phyloP scores from a whole-genome alignment of 2,888 invertebrate species.

The Eupithecia dodoneata region DNA sequence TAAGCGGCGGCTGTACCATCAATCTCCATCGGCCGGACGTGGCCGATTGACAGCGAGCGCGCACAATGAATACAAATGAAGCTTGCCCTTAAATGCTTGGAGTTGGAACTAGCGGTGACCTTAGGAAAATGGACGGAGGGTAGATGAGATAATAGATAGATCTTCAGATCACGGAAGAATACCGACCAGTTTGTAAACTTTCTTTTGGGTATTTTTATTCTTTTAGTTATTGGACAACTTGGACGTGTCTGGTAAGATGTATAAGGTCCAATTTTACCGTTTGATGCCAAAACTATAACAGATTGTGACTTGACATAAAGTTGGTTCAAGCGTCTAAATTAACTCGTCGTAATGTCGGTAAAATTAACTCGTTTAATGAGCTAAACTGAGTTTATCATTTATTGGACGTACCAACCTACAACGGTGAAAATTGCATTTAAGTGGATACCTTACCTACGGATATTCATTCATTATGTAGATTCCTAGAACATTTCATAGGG shows the following conservation, averaged over 20 bases:
- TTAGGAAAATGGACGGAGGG: background rate
- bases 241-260: background rate
- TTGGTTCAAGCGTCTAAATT: too few relatives aligned
- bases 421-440: too few relatives aligned
- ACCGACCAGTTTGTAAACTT: background rate
- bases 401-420: too few relatives aligned
- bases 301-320: too few relatives aligned
- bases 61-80: slow-evolving; percentile 66
- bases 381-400: too few relatives aligned
- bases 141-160: background rate
- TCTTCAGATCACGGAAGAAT: background rate
- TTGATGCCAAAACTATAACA: too few relatives aligned
- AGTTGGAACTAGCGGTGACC: slow-evolving; percentile 20
- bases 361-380: too few relatives aligned
- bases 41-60: slow-evolving; percentile 59
- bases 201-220: background rate
- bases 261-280: background rate
- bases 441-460: background rate
- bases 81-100: slow-evolving; percentile 50
- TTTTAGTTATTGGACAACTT: background rate
- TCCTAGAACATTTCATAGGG: background rate
- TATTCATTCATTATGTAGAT: background rate
- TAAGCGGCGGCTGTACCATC: slow-evolving; percentile 56
- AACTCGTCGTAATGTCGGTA: too few relatives aligned
- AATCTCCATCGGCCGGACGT: slow-evolving; percentile 62